Conservation (phyloP, 2,113 vertebrate species). For the Diphyllodes magnificus region DNA sequence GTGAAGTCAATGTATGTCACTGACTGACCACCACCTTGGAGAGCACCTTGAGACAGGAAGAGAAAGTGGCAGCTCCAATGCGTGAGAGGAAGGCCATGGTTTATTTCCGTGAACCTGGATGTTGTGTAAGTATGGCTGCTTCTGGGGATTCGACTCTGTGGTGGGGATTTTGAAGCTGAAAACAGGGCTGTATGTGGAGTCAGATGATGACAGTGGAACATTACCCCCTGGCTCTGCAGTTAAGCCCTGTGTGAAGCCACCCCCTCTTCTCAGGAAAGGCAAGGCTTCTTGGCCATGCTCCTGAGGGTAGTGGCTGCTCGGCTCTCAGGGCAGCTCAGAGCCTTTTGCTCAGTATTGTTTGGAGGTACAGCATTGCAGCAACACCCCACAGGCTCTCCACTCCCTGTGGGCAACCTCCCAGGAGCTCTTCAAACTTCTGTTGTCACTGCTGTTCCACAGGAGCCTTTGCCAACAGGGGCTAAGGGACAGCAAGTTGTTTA, state of each 20-base stretch:
- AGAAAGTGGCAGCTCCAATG: fast-evolving
- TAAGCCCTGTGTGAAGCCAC: not conserved
- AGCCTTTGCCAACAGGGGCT: not conserved
- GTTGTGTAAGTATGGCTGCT: not conserved
- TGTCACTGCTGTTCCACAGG: fast-evolving
- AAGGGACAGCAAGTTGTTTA: not conserved
- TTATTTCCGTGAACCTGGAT: not conserved
- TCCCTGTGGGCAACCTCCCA: fast-evolving
- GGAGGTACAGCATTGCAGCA: fast-evolving
- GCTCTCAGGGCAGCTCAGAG: not conserved
- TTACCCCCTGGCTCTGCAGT: not conserved
- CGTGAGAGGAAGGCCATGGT: fast-evolving
- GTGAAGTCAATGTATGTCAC: fast-evolving
- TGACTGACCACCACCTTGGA: fast-evolving
- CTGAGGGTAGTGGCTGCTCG: not conserved
- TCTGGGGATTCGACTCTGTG: not conserved
- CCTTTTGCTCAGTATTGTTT: not conserved
- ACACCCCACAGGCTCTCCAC: not conserved
- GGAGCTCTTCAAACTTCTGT: not conserved
- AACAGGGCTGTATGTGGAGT: fast-evolving
- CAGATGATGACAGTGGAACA: not conserved
- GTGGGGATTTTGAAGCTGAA: not conserved
- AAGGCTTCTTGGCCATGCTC: fast-evolving
- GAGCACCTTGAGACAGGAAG: not conserved
- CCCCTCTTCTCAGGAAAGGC: not conserved